Evolutionary conservation across 2,797 vertebrate genomes (phyloP).

Genomic region (Betta splendens): DNA sequence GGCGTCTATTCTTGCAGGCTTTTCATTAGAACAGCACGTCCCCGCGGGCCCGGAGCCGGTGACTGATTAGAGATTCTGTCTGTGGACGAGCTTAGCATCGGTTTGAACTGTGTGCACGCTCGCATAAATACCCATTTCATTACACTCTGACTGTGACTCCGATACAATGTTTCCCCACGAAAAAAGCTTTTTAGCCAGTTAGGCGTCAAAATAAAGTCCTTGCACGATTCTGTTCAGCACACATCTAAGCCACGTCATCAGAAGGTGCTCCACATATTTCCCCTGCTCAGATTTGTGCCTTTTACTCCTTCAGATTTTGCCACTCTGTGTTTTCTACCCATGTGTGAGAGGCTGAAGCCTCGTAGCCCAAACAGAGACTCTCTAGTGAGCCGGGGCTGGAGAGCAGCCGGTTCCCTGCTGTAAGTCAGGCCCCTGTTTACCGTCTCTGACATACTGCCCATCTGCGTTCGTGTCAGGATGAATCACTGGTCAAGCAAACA

Average conservation of each 20-base stretch:
- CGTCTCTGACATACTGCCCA: no score
- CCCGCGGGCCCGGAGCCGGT: constrained; percentile 56
- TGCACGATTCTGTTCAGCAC: constrained; percentile 33
- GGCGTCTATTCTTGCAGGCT: constrained; percentile 57
- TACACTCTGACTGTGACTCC: constrained; percentile 59
- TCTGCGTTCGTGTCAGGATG: no score
- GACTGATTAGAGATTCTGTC: constrained; percentile 78
- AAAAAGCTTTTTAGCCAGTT: constrained; percentile 37
- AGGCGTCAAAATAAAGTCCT: constrained; percentile 47
- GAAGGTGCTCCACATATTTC: constrained; percentile 33
- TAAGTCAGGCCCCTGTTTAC: no score
- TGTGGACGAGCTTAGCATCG: constrained; percentile 68
- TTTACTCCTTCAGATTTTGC: no score
- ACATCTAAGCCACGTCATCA: constrained; percentile 37
- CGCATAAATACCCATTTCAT: constrained; percentile 80
- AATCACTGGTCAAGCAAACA: no score
- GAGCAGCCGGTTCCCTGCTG: no score
- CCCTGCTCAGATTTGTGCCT: constrained; percentile 19
- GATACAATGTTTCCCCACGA: constrained; percentile 54
- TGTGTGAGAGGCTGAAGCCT: no score
- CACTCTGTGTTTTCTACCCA: no score
- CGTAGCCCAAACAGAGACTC: no score
- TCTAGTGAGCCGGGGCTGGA: no score
- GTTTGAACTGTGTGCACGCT: constrained; percentile 64
- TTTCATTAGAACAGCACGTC: constrained; percentile 61